Conservation (phyloP, 2,113 vertebrate genomes). For the Rutilus rutilus region DNA sequence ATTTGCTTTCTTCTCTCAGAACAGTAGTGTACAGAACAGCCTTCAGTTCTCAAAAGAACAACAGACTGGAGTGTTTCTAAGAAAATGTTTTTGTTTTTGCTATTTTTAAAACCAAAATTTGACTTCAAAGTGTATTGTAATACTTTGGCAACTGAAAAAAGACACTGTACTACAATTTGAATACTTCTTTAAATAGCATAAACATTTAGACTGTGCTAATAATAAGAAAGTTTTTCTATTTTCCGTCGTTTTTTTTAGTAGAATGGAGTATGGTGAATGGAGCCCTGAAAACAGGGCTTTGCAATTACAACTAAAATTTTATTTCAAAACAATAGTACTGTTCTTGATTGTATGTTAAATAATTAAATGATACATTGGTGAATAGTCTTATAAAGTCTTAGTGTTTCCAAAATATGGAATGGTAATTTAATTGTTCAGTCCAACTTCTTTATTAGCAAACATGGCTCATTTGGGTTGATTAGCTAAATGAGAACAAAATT, state of each 20-base stretch:
- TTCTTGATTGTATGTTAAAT: neutral
- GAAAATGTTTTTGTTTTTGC: neutral
- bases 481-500: neutral
- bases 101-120: neutral
- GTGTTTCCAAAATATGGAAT: too few species aligned
- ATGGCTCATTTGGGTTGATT: neutral
- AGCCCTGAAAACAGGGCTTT: neutral
- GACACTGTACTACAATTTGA: neutral
- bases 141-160: neutral
- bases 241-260: neutral
- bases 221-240: neutral
- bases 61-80: neutral
- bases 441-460: neutral
- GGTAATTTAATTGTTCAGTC: neutral
- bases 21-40: neutral
- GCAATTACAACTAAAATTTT: neutral
- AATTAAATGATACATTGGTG: neutral
- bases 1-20: too few species aligned
- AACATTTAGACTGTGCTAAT: neutral
- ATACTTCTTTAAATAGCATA: neutral
- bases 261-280: too few species aligned
- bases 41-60: conserved; percentile 14
- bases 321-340: neutral
- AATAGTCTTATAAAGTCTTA: neutral
- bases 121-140: neutral